These are phyloP conservation scores for Deilephila elpenor DNA, from an alignment of 2,888 invertebrate species.

Conservation along the genomic window DNA sequence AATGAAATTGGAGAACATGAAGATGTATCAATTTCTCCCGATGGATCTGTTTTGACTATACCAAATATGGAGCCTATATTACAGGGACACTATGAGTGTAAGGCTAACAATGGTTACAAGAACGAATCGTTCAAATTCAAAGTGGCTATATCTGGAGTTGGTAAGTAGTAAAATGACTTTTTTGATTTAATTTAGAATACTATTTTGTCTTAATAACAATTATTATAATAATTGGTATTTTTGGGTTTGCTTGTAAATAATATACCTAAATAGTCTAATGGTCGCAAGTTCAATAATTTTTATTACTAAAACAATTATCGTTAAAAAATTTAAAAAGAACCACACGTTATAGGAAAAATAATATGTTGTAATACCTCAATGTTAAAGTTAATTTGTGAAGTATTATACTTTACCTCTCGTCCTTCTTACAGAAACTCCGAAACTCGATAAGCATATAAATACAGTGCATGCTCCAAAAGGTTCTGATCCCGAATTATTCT, in stretches of 20 bases:
- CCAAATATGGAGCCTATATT: slow-evolving; percentile 47
- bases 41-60: slow-evolving; percentile 49
- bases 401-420: not conserved
- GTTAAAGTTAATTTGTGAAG: too few species aligned
- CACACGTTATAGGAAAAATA: not conserved
- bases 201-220: too few species aligned
- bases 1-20: slow-evolving; percentile 36
- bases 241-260: too few species aligned
- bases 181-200: not conserved
- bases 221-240: too few species aligned
- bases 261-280: too few species aligned
- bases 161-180: slow-evolving; percentile 41
- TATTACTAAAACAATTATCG: too few species aligned
- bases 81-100: slow-evolving; percentile 51
- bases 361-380: too few species aligned
- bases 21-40: slow-evolving; percentile 45
- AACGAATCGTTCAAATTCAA: slow-evolving; percentile 42
- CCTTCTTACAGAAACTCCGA: slow-evolving; percentile 50
- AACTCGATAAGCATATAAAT: slow-evolving; percentile 45
- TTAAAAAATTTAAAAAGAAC: not conserved
- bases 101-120: slow-evolving; percentile 45
- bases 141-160: slow-evolving; percentile 49
- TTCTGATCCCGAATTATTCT: slow-evolving; percentile 44
- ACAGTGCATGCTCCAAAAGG: slow-evolving; percentile 39
- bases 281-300: too few species aligned